Base-by-base conservation (phyloP, 1,140 invertebrate genomes). In the Saccostrea echinata region DNA sequence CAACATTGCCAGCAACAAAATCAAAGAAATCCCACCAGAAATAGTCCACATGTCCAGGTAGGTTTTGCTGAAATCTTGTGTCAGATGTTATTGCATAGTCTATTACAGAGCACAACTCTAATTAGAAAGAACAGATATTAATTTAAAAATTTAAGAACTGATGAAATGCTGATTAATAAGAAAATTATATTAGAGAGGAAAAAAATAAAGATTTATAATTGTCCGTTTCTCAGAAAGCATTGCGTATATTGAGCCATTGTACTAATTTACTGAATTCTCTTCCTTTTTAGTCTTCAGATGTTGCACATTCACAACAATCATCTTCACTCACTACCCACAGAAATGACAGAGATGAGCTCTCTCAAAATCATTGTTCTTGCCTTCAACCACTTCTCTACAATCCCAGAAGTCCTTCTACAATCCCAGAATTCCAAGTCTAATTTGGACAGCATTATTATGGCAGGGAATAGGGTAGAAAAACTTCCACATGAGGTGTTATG, bases 221-320 rank as follows among this genome's bases (percentile, higher is more conserved):
- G 2, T 43, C 35, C 35, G 6, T 43, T 43, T 43, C 6, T 43
- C 35, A 43, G 35, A 43, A 43, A 43, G 43, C 43, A 43, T 43
- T 43, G 43, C 43, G 6, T 9, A 43, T 6, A 43, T 6, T 6
- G 0, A 43, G 43, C 43, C 43, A 43, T 43, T 43, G 43, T 43
- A 43, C 4, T 43, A 2, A 43, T 8, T 43, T 43, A 0, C 43
- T 9, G 6, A 9, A 43, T 8, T 43, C 1, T 9, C 9, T 6
- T 43, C 4, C n/a, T 80, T 92, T 92, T 51, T 90, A 95, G 94
- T 83, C 83, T 95, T 8, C 92, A 94, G 86, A 91, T 93, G 33
- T 90, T 95, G 1, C 94, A 95, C 86, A 82, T 94, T 1, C 94
- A 95, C 90, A 95, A 95, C 92, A 95, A 95, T 88, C 91, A 93